Conservation (phyloP, 2,797 vertebrate genomes). For the Pangasius djambal region DNA sequence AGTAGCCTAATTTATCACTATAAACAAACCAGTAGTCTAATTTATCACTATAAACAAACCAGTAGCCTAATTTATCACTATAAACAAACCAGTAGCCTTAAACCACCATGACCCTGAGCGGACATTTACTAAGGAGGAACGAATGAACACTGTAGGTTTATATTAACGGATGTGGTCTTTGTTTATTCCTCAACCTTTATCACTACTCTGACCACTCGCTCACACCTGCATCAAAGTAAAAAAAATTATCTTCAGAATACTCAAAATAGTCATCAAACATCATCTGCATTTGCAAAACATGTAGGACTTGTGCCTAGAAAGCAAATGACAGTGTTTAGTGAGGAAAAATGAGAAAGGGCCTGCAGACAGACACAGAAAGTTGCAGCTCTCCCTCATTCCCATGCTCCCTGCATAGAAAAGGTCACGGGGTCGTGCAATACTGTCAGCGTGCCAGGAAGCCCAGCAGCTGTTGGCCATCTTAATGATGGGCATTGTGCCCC, state of each 20-base stretch:
- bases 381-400: constrained; percentile 60
- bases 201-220: not conserved
- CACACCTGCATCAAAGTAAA: not conserved
- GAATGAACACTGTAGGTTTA: not conserved
- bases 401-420: constrained; percentile 61
- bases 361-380: constrained; percentile 15
- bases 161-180: not conserved
- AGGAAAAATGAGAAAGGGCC: constrained; percentile 33
- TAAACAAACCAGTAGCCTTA: not conserved
- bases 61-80: not conserved
- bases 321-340: constrained; percentile 4
- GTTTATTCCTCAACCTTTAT: not conserved
- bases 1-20: not conserved
- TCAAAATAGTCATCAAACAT: not conserved
- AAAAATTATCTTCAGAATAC: not conserved
- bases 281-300: constrained; percentile 6
- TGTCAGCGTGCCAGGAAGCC: constrained; percentile 61
- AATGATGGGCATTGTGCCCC: constrained; percentile 62
- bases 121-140: not conserved
- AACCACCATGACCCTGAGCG: not conserved
- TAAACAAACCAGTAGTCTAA: not conserved
- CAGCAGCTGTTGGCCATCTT: constrained; percentile 68
- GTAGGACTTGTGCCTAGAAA: not conserved
- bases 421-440: constrained; percentile 61
- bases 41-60: not conserved